phyloP scores from a whole-genome alignment of 2,888 invertebrate species.

The Luffia ferchaultella region DNA sequence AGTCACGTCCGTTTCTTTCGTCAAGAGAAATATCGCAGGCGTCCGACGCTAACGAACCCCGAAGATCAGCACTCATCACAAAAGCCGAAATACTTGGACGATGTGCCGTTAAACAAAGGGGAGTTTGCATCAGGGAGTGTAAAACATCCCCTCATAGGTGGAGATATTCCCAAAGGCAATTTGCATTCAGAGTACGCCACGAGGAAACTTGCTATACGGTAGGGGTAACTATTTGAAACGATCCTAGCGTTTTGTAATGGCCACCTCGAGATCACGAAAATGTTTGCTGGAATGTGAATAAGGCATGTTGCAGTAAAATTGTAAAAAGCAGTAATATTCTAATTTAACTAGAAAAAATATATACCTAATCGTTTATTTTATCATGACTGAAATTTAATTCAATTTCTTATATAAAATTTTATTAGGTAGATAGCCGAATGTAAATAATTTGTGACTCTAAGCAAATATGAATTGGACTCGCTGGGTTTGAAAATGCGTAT shows the following conservation, averaged over 20 bases:
- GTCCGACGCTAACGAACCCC: not conserved
- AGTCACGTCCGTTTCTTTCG: not conserved
- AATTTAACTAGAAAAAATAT: too few species aligned
- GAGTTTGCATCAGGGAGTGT: not conserved
- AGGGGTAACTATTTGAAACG: conserved; percentile 41
- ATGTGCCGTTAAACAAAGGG: not conserved
- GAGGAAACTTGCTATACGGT: conserved; percentile 42
- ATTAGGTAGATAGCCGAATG: too few species aligned
- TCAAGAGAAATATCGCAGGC: not conserved
- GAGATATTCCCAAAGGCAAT: conserved; percentile 42
- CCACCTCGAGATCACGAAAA: conserved; percentile 33
- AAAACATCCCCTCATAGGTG: not conserved
- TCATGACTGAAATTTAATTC: too few species aligned
- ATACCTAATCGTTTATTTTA: too few species aligned
- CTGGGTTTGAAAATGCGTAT: too few species aligned
- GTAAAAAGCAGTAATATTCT: too few species aligned
- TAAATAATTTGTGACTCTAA: too few species aligned
- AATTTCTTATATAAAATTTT: too few species aligned
- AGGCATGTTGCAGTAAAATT: too few species aligned
- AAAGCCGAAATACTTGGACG: not conserved
- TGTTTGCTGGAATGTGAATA: not conserved
- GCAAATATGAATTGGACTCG: too few species aligned
- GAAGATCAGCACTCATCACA: not conserved
- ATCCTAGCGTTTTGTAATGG: conserved; percentile 42
- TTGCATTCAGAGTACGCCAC: conserved; percentile 43